A percentile compares a stretch with the other conserved stretches of the same genome.
Evolutionary conservation across 2,888 invertebrate genomes (phyloP).

Genomic region (Lasioglossum lativentre): DNA sequence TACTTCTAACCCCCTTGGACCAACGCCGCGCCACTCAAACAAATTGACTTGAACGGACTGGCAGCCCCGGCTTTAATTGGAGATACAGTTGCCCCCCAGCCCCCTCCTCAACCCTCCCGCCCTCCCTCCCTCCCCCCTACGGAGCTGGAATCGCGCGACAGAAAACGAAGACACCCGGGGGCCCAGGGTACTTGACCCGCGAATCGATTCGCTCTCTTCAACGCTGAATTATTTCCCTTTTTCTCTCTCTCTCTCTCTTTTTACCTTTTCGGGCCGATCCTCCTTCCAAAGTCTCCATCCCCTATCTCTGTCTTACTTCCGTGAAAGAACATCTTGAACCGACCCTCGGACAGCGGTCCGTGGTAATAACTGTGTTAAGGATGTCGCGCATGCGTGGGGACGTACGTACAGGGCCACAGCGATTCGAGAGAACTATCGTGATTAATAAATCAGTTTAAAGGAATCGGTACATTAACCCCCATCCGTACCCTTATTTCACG

Average conservation of each 20-base stretch:
- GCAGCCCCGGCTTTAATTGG: conserved; percentile 63
- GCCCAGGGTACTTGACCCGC: conserved; percentile 51
- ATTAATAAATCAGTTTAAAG: too few species aligned
- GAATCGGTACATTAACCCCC: too few species aligned
- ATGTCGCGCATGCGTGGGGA: too few species aligned
- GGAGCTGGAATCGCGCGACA: background rate
- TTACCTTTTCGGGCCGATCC: background rate
- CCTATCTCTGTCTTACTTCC: background rate
- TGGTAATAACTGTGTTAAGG: too few species aligned
- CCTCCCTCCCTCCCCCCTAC: background rate
- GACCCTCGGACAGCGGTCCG: background rate
- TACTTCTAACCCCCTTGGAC: conserved; percentile 43
- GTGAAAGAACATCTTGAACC: background rate
- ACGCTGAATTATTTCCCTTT: conserved; percentile 7
- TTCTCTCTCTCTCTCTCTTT: too few species aligned
- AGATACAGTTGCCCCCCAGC: conserved; percentile 46
- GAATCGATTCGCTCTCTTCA: conserved; percentile 49
- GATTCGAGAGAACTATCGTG: too few species aligned
- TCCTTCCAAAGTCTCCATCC: background rate
- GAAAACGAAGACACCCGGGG: conserved; percentile 23
- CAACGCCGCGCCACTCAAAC: conserved; percentile 49
- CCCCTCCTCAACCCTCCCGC: too few species aligned
- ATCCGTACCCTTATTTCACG: too few species aligned
- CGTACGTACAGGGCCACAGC: too few species aligned
- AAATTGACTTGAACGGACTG: conserved; percentile 67